Evolutionary conservation across 2,113 vertebrate genomes (phyloP), one percentile per base, ranked within the genome.

Genomic region (Gambusia affinis): DNA sequence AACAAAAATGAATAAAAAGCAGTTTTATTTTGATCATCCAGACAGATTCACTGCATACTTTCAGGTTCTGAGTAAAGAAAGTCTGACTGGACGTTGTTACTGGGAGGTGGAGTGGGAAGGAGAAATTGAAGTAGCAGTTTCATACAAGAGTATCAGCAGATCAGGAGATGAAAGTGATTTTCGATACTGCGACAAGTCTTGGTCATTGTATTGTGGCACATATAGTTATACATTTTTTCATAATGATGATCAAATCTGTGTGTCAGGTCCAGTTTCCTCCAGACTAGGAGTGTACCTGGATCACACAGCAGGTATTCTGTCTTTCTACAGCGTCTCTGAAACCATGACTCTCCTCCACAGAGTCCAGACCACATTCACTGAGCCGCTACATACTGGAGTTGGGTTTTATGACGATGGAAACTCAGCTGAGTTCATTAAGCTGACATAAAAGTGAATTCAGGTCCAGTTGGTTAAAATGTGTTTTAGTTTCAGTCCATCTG

Each of bases 101-200:
- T 42, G 39, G 39, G 39, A 42, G 39, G 39, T 15, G 39, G 4
- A 42, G 39, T 2, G 47, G 6, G 0, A 19, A 24, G 47, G 19
- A 5, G 4, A 1, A 2, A 12, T 30, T 24, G 1, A 6, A 1
- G 1, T 60, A 39, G 44, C 61, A 15, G 44, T 77, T 8, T 15
- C 75, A 15, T 71, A 65, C 68, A 71, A 67, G 35, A 28, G 61
- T 19, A 72, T 72, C 63, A 60, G 14, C 42, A 57, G 31, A 39
- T 7, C 3, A 54, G 31, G 39, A 27, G 0, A 17, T 15, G 7
- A 63, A 51, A 27, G 17, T 37, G 1, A 1, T 17, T 78, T 64
- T 71, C 14, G 75, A 22, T 0, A 1, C 19, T 67, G 28, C 33
- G 8, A 75, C 12, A 68, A 68, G 61, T 75, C 73, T 2, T 62